These are phyloP conservation scores for Herpailurus yagouaroundi DNA, from an alignment of 2,113 vertebrate species.

Conservation along the genomic window DNA sequence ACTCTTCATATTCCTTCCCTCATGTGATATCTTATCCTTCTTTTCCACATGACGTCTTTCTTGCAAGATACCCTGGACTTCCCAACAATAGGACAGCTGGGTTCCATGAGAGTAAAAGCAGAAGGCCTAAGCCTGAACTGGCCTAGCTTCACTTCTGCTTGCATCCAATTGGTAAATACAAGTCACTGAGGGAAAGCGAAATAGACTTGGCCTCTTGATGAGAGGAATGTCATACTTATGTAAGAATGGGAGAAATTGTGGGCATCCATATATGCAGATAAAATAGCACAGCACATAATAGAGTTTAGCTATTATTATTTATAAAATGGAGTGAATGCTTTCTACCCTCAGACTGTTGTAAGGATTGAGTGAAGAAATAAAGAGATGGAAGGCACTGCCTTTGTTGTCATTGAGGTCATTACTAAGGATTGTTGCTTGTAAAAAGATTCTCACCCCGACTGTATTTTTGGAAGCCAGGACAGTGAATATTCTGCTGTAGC, in stretches of 20 bases:
- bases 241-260: neutral
- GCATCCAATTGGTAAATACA: neutral
- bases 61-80: neutral
- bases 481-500: neutral
- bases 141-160: neutral
- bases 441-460: neutral
- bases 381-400: neutral
- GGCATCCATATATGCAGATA: neutral
- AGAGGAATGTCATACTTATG: neutral
- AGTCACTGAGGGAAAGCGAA: neutral
- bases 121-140: neutral
- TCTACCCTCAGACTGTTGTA: neutral
- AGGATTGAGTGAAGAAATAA: neutral
- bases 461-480: neutral
- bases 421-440: neutral
- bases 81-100: neutral
- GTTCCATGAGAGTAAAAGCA: neutral
- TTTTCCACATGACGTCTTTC: neutral
- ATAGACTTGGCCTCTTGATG: neutral
- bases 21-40: neutral
- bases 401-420: neutral
- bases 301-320: neutral
- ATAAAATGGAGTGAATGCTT: neutral
- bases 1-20: neutral
- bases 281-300: neutral